Percentiles rank a stretch among this genome's conserved stretches.
phyloP scores from a whole-genome alignment of 2,888 invertebrate genomes.

The Macrophya annulata region DNA sequence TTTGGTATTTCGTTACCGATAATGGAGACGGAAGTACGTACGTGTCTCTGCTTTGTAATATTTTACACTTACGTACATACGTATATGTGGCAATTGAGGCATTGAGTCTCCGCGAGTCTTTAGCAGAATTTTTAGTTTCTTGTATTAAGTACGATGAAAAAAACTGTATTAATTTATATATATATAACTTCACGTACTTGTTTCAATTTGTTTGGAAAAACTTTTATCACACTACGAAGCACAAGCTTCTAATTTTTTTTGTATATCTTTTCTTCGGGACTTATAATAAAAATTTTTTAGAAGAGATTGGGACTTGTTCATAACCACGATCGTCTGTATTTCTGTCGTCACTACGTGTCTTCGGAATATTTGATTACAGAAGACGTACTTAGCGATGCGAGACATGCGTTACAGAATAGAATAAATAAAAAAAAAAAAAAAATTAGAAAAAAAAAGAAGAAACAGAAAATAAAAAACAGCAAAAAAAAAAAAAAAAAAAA shows the following conservation, averaged over 20 bases:
- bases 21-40: conserved; percentile 47
- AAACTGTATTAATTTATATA: neutral
- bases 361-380: neutral
- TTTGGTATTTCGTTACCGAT: conserved; percentile 54
- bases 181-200: too few species aligned
- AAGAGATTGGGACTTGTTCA: neutral
- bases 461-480: neutral
- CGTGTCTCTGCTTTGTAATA: neutral
- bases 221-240: neutral
- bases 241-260: neutral
- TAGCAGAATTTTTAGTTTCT: neutral
- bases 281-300: neutral
- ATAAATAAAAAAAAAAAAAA: neutral
- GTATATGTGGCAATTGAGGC: neutral
- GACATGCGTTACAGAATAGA: neutral
- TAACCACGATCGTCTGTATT: neutral
- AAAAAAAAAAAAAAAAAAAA: neutral
- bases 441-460: neutral
- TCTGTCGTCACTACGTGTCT: neutral
- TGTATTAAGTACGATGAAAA: neutral
- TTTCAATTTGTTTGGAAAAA: neutral
- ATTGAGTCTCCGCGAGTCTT: neutral
- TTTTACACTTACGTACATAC: neutral
- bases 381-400: neutral
- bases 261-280: neutral